A percentile compares a stretch with the other conserved stretches of the same genome.
phyloP scores from a whole-genome alignment of 2,888 invertebrate genomes.

The Agrotis puta region DNA sequence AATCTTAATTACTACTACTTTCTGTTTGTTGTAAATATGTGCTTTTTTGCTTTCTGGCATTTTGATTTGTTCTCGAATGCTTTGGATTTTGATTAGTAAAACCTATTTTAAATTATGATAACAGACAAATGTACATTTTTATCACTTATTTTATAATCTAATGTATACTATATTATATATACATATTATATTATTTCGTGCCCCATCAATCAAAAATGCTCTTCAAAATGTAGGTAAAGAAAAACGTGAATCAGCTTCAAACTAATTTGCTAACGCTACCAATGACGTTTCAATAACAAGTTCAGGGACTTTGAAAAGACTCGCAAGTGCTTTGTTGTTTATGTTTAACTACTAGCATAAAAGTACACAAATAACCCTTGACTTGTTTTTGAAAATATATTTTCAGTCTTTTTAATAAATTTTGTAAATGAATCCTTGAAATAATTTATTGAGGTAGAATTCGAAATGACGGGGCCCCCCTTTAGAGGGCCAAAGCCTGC shows the following conservation, averaged over 20 bases:
- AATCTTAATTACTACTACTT: too few species aligned
- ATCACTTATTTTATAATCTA: too few species aligned
- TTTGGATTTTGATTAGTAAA: too few species aligned
- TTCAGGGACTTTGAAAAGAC: conserved; percentile 18
- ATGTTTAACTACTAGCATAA: neutral
- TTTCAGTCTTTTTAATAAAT: neutral
- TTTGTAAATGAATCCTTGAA: neutral
- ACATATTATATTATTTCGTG: conserved; percentile 7
- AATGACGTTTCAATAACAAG: conserved; percentile 42
- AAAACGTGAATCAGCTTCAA: conserved; percentile 3
- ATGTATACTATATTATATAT: too few species aligned
- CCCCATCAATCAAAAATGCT: neutral
- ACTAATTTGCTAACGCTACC: conserved; percentile 24
- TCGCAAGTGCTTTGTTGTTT: neutral
- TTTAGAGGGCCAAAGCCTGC: too few species aligned
- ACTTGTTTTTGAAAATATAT: neutral
- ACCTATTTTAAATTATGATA: too few species aligned
- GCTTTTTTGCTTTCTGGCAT: too few species aligned
- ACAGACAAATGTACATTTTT: too few species aligned
- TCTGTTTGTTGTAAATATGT: too few species aligned
- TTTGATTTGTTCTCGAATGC: too few species aligned
- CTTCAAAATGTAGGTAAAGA: neutral
- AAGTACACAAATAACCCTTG: neutral
- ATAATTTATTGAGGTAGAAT: neutral
- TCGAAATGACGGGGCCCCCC: too few species aligned